Evolutionary conservation across 2,113 vertebrate species (phyloP).

Genomic region (Coracopsis vasa): DNA sequence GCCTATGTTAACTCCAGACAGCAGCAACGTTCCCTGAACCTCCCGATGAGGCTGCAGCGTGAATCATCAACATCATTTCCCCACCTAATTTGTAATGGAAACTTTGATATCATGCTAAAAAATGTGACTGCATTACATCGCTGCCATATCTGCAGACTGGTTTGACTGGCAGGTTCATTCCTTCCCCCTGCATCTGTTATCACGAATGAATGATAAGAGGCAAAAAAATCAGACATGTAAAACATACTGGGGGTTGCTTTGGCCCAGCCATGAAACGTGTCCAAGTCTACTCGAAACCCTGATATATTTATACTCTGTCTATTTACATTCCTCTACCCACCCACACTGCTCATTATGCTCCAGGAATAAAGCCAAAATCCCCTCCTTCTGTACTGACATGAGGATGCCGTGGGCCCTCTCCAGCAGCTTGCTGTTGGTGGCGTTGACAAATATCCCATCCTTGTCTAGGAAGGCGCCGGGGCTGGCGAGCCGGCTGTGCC

Average conservation of each 20-base stretch:
- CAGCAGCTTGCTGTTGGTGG: constrained; percentile 91
- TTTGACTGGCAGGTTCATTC: background rate
- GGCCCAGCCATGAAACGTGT: background rate
- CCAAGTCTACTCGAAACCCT: background rate
- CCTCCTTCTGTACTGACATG: constrained; percentile 83
- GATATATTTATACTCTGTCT: background rate
- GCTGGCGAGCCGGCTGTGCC: constrained; percentile 76
- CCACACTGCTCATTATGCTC: background rate
- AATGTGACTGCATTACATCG: background rate
- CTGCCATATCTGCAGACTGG: background rate
- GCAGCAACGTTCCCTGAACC: background rate
- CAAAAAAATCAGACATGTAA: background rate
- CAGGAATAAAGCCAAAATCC: background rate
- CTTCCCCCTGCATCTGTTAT: background rate
- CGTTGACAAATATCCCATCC: constrained; percentile 90
- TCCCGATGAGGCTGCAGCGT: background rate
- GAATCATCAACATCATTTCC: background rate
- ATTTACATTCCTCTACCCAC: background rate
- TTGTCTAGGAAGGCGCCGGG: constrained; percentile 80
- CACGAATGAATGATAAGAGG: background rate
- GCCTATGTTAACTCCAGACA: background rate
- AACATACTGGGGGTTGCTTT: background rate
- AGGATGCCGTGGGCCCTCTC: constrained; percentile 97
- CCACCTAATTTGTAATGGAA: background rate
- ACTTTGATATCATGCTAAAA: background rate